Evolutionary conservation across 2,113 vertebrate species (phyloP).

Genomic region (Phocoena phocoena): DNA sequence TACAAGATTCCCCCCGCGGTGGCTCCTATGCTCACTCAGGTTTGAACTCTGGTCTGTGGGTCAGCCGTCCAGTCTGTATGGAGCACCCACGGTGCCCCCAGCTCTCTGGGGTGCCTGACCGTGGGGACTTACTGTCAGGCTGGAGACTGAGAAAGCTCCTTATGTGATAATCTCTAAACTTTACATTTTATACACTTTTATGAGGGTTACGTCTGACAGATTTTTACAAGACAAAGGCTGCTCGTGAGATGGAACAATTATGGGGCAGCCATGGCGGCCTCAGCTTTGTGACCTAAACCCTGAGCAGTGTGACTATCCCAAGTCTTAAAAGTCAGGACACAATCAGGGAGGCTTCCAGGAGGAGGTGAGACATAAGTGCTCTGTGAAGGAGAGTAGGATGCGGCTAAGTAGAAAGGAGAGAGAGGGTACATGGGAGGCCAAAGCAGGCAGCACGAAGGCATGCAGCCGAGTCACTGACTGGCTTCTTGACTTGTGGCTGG

Average conservation of each 20-base stretch:
- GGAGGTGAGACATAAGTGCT: not conserved
- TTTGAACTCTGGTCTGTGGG: not conserved
- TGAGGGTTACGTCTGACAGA: not conserved
- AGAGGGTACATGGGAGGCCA: not conserved
- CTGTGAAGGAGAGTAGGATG: not conserved
- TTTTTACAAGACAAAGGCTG: not conserved
- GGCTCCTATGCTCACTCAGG: accelerated
- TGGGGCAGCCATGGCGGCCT: not conserved
- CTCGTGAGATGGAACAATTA: accelerated
- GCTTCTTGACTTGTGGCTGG: not conserved
- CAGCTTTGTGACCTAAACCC: not conserved
- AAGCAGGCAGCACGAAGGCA: no score
- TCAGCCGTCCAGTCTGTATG: not conserved
- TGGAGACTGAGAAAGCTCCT: not conserved
- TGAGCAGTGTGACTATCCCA: not conserved
- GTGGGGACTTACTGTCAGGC: not conserved
- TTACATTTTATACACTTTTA: not conserved
- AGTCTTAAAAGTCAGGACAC: not conserved
- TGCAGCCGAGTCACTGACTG: not conserved
- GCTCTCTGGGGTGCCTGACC: not conserved
- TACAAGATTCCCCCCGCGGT: not conserved
- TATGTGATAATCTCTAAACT: not conserved
- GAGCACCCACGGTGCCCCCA: not conserved
- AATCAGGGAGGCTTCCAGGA: not conserved
- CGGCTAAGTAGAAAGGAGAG: not conserved